phyloP scores from a whole-genome alignment of 2,888 invertebrate genomes.

The Lottia scabra region DNA sequence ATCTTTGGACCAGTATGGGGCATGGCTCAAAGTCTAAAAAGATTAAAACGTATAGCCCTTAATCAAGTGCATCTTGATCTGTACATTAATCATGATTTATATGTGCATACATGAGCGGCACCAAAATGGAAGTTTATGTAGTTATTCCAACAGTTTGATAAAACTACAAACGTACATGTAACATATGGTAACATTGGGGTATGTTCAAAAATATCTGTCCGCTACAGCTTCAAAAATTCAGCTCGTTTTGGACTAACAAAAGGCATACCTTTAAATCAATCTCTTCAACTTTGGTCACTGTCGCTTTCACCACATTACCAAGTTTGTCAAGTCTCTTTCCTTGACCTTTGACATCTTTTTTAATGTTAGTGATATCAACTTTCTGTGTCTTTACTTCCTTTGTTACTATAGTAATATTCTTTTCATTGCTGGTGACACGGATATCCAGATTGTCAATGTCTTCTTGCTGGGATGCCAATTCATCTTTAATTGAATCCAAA shows the following conservation, averaged over 20 bases:
- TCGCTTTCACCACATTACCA: conserved; percentile 47
- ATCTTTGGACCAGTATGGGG: conserved; percentile 64
- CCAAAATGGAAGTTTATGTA: too few relatives aligned
- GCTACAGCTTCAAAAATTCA: too few relatives aligned
- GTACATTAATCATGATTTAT: too few relatives aligned
- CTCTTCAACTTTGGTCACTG: conserved; percentile 53
- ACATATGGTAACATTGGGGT: too few relatives aligned
- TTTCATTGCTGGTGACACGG: conserved; percentile 15
- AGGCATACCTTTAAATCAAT: conserved; percentile 59
- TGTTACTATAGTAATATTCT: conserved; percentile 41
- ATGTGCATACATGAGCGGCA: too few relatives aligned
- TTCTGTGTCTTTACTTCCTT: conserved; percentile 45
- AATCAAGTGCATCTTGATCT: too few relatives aligned
- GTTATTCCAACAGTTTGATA: too few relatives aligned
- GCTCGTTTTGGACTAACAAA: too few relatives aligned
- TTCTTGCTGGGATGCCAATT: background rate
- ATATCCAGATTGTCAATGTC: background rate
- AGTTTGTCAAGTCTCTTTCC: conserved; percentile 45
- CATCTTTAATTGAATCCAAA: background rate
- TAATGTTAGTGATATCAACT: background rate
- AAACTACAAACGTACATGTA: too few relatives aligned
- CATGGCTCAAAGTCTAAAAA: conserved; percentile 61
- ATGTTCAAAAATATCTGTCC: too few relatives aligned
- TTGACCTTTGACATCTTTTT: background rate
- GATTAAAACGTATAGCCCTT: background rate